Base-by-base conservation (phyloP, 2,797 vertebrate species). In the Loriculus beryllinus region DNA sequence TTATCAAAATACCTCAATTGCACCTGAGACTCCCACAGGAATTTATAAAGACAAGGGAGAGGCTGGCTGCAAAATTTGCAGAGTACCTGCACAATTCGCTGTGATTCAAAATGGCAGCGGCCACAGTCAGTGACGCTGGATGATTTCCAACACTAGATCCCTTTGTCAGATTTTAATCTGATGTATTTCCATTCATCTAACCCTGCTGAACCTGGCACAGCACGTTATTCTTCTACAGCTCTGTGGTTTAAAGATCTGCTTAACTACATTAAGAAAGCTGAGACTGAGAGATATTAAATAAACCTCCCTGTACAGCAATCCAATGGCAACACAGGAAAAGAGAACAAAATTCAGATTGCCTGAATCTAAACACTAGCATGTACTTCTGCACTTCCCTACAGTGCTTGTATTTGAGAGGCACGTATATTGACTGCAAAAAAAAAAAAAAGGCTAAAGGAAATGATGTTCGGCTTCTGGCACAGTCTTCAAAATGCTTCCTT, bases 161-260 rank as follows among this genome's bases (percentile, higher is more conserved):
- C 78, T 76, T 15, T 84, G 93, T 79, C 81, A 67, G 67, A 69
- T 91, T 86, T 56, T 67, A 72, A 94, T 90, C 83, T 31, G 10
- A 3, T 4, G 19, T 25, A 62, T 45, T 88, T 37, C 77, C 77
- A 48, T 79, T 86, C 70, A 86, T 2, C 16, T n/a, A 81, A 93
- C 72, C 45, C 59, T 31, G 72, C 35, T 75, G 67, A 91, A 81
- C 51, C 49, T 59, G 52, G 45, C 72, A n/a, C 1, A 48, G 64
- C 69, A 25, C 39, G 25, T 67, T 45, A 80, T 69, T 43, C 54
- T 86, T 72, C 77, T 9, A 6, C 9, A 59, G 49, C n/a, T 31
- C 39, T 43, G 18, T 33, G 64, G 74, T 42, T 83, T 40, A 28
- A 37, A 81, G 63, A 72, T 48, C 70, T 78, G 76, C 65, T 81